A percentile compares a stretch with the other conserved stretches of the same genome.
Evolutionary conservation across 2,888 invertebrate species (phyloP).

Genomic region (Pandemis cinnamomeana): DNA sequence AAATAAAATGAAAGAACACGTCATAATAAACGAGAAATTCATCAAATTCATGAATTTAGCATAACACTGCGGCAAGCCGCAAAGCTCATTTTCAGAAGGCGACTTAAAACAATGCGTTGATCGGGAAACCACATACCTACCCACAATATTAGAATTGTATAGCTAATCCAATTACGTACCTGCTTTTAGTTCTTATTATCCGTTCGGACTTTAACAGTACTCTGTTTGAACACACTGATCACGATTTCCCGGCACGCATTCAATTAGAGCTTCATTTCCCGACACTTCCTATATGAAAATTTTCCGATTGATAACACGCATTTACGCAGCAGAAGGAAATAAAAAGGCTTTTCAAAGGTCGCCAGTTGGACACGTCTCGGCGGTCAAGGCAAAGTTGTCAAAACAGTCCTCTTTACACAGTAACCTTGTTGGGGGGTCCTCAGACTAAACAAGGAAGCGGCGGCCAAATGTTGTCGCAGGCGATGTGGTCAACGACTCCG

Average conservation of each 20-base stretch:
- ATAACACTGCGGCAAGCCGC: conserved; percentile 1
- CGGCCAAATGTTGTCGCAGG: conserved; percentile 43
- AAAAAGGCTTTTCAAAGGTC: conserved; percentile 62
- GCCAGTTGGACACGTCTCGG: conserved; percentile 55
- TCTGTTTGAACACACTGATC: not conserved
- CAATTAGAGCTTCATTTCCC: conserved; percentile 24
- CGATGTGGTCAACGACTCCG: conserved; percentile 59
- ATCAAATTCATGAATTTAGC: not conserved
- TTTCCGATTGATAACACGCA: conserved; percentile 25
- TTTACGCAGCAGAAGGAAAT: conserved; percentile 41
- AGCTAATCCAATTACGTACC: not conserved
- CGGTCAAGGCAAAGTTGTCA: conserved; percentile 66
- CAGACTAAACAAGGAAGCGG: conserved; percentile 53
- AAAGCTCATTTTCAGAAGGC: not conserved
- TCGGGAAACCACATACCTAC: not conserved
- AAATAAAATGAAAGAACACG: not conserved
- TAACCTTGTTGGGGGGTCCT: conserved; percentile 39
- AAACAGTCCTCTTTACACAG: conserved; percentile 53
- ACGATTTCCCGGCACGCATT: not conserved
- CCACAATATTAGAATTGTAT: not conserved
- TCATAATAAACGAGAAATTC: not conserved
- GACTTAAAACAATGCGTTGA: not conserved
- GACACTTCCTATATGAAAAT: conserved; percentile 12
- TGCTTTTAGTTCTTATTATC: not conserved
- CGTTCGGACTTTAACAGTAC: not conserved